Percentiles rank a stretch among this genome's conserved stretches.
These are phyloP conservation scores for Aegithalos caudatus DNA, from an alignment of 2,113 vertebrate species.

Conservation along the genomic window DNA sequence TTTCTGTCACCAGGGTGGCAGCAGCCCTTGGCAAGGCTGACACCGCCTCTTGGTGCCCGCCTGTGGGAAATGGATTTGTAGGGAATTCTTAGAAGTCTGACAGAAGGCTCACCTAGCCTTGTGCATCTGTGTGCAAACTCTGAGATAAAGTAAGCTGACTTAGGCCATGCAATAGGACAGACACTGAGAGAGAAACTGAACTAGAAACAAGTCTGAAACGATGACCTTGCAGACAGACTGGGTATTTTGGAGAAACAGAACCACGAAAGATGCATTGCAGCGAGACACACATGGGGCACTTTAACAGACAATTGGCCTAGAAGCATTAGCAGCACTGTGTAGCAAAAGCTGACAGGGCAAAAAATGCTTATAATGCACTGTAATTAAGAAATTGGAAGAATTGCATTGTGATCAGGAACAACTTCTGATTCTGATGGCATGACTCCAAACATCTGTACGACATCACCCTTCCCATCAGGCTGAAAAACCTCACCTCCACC, in stretches of 20 bases:
- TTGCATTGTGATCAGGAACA: no score
- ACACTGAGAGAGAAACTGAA: neutral
- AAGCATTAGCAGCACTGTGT: neutral
- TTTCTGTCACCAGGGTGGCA: rapidly evolving
- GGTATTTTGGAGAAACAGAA: neutral
- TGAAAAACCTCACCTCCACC: no score
- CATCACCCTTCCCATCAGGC: no score
- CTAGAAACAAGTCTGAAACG: neutral
- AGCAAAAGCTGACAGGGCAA: neutral
- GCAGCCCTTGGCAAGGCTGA: neutral
- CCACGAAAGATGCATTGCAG: neutral
- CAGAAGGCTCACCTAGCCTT: neutral
- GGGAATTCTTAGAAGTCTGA: neutral
- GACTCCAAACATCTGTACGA: no score
- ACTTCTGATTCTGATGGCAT: no score
- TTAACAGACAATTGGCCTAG: neutral
- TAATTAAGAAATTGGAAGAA: no score
- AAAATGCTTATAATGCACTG: neutral
- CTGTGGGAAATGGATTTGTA: neutral
- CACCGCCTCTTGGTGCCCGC: rapidly evolving
- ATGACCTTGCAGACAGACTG: neutral
- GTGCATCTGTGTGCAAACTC: neutral
- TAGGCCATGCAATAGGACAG: neutral
- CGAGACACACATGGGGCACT: neutral
- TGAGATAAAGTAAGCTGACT: neutral